Percentiles rank a stretch among this genome's conserved stretches.
Evolutionary conservation across 1,140 invertebrate genomes (phyloP).

Genomic region (Sipha flava): DNA sequence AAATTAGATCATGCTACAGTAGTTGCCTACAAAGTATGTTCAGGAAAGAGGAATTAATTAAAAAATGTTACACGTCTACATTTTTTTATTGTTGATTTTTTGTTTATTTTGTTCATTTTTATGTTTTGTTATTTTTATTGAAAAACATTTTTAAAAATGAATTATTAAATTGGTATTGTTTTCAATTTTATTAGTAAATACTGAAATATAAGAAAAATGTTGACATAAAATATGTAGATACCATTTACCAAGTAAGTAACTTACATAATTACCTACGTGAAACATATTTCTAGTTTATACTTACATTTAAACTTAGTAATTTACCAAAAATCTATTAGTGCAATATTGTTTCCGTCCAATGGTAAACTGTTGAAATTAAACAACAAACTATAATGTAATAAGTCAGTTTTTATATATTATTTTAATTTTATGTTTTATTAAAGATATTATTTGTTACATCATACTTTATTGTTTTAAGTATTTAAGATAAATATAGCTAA

Average conservation of each 20-base stretch:
- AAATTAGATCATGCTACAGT: constrained; percentile 87
- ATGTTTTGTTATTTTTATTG: neutral
- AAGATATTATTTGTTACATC: neutral
- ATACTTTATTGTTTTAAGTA: neutral
- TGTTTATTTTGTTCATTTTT: constrained; percentile 4
- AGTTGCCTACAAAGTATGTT: constrained; percentile 54
- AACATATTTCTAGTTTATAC: neutral
- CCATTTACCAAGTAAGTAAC: no score
- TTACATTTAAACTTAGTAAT: neutral
- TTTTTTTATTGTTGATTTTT: neutral
- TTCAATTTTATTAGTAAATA: no score
- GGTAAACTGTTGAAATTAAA: neutral
- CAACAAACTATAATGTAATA: neutral
- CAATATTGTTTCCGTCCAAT: constrained; percentile 29
- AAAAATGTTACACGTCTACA: neutral
- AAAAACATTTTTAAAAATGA: no score
- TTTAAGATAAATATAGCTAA: neutral
- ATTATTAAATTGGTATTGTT: no score
- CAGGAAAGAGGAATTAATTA: neutral
- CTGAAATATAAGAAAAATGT: no score
- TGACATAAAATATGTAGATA: no score
- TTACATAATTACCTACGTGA: neutral
- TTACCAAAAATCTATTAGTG: neutral
- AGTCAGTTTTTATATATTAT: neutral
- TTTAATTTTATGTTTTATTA: neutral